Evolutionary conservation across 2,888 invertebrate species (phyloP), one percentile per base, ranked within the genome.

Genomic region (Dendrolimus pini): DNA sequence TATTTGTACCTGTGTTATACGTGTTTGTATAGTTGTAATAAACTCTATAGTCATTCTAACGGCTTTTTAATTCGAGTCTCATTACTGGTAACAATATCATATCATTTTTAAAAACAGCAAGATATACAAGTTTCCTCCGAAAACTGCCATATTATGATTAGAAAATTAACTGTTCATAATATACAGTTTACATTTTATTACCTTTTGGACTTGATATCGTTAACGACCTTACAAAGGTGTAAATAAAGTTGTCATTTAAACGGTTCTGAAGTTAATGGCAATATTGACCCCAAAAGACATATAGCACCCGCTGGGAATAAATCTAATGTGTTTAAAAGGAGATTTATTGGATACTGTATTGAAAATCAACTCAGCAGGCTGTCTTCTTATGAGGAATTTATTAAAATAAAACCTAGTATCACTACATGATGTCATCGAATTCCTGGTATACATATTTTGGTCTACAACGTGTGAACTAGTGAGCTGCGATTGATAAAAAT

Each of bases 321-420:
- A 72, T 73, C 71, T 71, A 68, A 66, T 70, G 70, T 76, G 77
- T 75, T 79, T 72, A 69, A 66, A 47, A 47, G 47, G 58, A 71
- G 69, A 75, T 73, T 74, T 78, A 80, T 81, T 64, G 47, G 74
- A 69, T 59, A 52, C 61, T 57, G 66, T 73, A 74, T 75, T 75
- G 74, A 72, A 72, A 72, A 67, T 71, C 66, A 55, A 60, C 75
- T 65, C 78, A 58, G 70, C 75, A 66, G 73, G 75, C 60, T 62
- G 66, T 30, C 67, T 70, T 60, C 60, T 72, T 74, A 69, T 69
- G 47, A 12, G 47, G 47, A 47, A 6, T 47, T 47, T 47, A 47
- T 47, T 47, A 9, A 47, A 47, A 47, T 47, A 47, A 47, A 47
- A 47, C 30, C 30, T 30, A 3, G 30, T 30, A 30, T 30, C 30